Conservation (phyloP, 2,113 vertebrate genomes). For the Crotalus tigris region DNA sequence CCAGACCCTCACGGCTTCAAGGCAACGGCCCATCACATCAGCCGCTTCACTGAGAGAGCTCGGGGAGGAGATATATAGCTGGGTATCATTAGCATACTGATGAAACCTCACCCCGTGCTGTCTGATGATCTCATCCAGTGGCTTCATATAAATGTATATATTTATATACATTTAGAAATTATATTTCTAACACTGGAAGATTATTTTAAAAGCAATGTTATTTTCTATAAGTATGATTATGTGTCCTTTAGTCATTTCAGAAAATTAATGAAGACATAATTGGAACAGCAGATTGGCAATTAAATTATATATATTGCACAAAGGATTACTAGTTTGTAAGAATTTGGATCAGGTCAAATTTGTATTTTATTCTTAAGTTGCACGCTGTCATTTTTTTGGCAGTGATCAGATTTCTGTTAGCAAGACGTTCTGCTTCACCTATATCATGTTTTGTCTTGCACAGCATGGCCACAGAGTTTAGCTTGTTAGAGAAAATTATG, state of each 20-base stretch:
- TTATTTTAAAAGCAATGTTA: background rate
- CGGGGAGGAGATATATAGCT: too few relatives aligned
- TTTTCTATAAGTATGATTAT: background rate
- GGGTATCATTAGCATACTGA: too few relatives aligned
- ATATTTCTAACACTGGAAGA: background rate
- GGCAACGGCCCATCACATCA: too few relatives aligned
- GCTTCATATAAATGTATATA: too few relatives aligned
- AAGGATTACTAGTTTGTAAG: background rate
- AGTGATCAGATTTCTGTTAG: background rate
- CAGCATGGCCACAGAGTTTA: background rate
- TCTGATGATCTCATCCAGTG: too few relatives aligned
- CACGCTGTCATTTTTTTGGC: background rate
- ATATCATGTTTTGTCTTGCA: background rate
- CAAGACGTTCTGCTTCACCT: background rate
- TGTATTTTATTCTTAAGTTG: background rate
- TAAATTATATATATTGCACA: background rate
- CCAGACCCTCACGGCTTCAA: too few relatives aligned
- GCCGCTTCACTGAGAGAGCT: too few relatives aligned
- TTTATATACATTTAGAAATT: background rate
- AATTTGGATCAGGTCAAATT: background rate
- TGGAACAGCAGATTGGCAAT: background rate
- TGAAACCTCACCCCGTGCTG: too few relatives aligned
- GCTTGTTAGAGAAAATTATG: background rate
- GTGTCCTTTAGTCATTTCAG: background rate
- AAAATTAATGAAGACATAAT: background rate